Base-by-base conservation (phyloP, 92 coral and sea anemone genomes). In the Porites rus region DNA sequence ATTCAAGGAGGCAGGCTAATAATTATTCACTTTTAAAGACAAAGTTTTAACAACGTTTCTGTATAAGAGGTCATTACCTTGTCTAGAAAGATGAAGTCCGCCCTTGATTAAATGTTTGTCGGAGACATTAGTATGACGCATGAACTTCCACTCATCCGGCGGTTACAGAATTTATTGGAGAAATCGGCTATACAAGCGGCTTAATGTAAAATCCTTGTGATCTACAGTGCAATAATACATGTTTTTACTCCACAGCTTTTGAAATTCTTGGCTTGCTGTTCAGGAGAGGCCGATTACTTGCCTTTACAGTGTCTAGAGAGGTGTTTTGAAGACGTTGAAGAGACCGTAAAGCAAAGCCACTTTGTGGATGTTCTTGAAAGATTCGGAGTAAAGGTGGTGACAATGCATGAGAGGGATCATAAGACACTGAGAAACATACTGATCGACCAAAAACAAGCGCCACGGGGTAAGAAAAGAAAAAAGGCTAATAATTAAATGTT, bases 261-360 rank as follows among this genome's bases (percentile, higher is more conserved):
- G n/a, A 54, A 77, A 5, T 77, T 77, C 46, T 62, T 77, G 81
- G 70, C 81, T 11, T 77, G 81, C 58, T 77, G 81, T 31, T 62
- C 81, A 8, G 50, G 58, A 38, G 81, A n/a, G 28, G 28, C 28
- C 31, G 51, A 77, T 52, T 62, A 61, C 20, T 38, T 63, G 10
- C 81, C 81, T 4, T 46, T 77, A 8, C 13, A 77, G 63, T 61
- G 61, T 38, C 69, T 77, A 28, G 70, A 77, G 56, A 63, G 71
- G 8, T 38, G 24, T 77, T 31, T 77, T 61, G 2, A 54, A 77
- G 71, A 63, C 6, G 69, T 70, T 24, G 18, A 16, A 10, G 81
- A 77, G 21, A 51, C 56, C 38, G 69, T 66, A 62, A 62, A 16
- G 14, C 17, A 61, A 25, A 31, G 81, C 69, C 0, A 4, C n/a